Evolutionary conservation across 2,797 vertebrate genomes (phyloP).

Genomic region (Gymnoscopelus microlampas): DNA sequence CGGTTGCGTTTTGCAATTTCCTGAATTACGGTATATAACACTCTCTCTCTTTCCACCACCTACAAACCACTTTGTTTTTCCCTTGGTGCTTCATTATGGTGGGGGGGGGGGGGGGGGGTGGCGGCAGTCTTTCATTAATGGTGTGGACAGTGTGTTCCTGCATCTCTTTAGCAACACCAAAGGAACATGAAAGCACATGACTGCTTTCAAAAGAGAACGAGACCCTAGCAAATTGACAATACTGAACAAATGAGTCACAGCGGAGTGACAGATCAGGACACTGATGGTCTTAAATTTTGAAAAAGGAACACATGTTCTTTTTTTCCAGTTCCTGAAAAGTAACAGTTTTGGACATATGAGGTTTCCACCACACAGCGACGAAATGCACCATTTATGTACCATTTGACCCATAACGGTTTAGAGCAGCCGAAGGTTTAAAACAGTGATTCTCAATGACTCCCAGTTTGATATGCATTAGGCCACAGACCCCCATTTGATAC

Average conservation of each 20-base stretch:
- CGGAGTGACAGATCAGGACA: conserved; percentile 17
- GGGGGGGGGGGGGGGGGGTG: background rate
- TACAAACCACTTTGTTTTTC: conserved; percentile 5
- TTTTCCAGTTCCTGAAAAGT: too few relatives aligned
- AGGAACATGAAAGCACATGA: conserved; percentile 28
- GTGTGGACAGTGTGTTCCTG: conserved; percentile 59
- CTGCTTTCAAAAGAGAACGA: conserved; percentile 21
- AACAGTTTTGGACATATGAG: too few relatives aligned
- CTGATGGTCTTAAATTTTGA: background rate
- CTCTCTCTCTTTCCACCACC: conserved; percentile 32
- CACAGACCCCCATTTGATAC: too few relatives aligned
- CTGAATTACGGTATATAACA: conserved; percentile 57
- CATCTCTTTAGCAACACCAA: conserved; percentile 37
- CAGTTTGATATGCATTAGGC: too few relatives aligned
- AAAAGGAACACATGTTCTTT: too few relatives aligned
- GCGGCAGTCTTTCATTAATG: conserved; percentile 37
- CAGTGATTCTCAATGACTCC: too few relatives aligned
- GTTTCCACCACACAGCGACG: too few relatives aligned
- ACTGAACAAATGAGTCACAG: conserved; percentile 59
- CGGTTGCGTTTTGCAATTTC: conserved; percentile 50
- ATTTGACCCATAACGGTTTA: too few relatives aligned
- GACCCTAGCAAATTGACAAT: conserved; percentile 40
- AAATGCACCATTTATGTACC: too few relatives aligned
- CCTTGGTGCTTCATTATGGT: too few relatives aligned
- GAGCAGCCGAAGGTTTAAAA: too few relatives aligned